Evolutionary conservation across 2,888 invertebrate species (phyloP).

Genomic region (Pilophorus perplexus): DNA sequence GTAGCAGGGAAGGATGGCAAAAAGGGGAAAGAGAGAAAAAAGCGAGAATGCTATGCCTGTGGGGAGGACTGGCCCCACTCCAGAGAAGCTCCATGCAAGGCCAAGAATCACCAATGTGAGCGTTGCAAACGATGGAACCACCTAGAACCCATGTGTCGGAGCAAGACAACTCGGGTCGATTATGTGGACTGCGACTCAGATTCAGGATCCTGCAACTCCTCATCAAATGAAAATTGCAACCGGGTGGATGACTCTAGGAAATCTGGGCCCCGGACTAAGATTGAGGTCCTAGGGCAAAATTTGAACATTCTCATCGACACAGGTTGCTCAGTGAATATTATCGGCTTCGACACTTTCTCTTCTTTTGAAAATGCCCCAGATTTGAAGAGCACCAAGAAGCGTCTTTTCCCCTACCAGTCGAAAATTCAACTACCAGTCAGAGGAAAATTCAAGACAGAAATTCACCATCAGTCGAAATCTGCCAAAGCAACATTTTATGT

Average conservation of each 20-base stretch:
- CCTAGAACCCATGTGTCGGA: neutral
- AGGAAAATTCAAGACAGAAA: neutral
- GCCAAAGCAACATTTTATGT: constrained; percentile 1
- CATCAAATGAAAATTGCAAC: neutral
- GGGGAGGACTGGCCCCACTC: neutral
- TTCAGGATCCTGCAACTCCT: neutral
- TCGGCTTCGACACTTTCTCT: neutral
- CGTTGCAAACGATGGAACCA: neutral
- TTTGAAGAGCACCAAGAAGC: neutral
- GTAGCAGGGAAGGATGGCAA: neutral
- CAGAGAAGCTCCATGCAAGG: neutral
- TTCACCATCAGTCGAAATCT: neutral
- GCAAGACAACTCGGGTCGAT: neutral
- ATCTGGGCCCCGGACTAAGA: neutral
- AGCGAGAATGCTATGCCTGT: neutral
- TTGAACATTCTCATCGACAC: neutral
- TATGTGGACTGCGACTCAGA: neutral
- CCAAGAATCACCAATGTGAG: neutral
- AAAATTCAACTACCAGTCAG: too few species aligned
- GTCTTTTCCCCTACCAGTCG: neutral
- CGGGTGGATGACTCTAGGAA: neutral
- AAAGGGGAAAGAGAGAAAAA: neutral
- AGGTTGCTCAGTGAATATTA: neutral
- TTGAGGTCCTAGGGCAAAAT: neutral
- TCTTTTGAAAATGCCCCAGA: neutral